Evolutionary conservation across 2,113 vertebrate species (phyloP).

Genomic region (Microtus richardsoni): DNA sequence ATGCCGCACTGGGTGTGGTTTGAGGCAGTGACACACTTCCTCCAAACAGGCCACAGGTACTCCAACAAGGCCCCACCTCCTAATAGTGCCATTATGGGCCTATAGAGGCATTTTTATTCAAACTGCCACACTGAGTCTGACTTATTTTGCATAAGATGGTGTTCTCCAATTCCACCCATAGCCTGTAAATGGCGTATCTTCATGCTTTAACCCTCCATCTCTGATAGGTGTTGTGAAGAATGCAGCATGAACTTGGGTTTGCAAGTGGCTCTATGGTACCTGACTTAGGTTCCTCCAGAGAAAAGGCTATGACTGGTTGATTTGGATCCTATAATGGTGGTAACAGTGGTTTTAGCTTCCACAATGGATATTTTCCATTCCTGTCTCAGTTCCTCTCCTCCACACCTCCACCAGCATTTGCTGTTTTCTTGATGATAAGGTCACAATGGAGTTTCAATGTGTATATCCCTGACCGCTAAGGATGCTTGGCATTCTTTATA

Average conservation of each 20-base stretch:
- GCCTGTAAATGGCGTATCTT: not conserved
- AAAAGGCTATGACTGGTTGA: not conserved
- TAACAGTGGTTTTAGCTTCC: not conserved
- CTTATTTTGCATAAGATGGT: not conserved
- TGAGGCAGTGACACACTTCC: too few relatives aligned
- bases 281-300: not conserved
- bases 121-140: not conserved
- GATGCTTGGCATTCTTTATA: too few relatives aligned
- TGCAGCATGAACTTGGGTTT: not conserved
- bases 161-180: not conserved
- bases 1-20: too few relatives aligned
- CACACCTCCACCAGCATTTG: not conserved
- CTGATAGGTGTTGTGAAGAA: too few relatives aligned
- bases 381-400: not conserved
- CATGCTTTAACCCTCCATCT: not conserved
- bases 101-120: not conserved
- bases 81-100: not conserved
- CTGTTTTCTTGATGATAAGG: not conserved
- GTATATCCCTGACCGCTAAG: not conserved
- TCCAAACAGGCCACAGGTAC: not conserved
- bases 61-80: not conserved
- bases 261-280: not conserved
- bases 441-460: too few relatives aligned
- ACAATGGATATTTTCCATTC: accelerated
- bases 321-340: too few relatives aligned